Evolutionary conservation across 2,888 invertebrate genomes (phyloP).

Genomic region (Caprella mutica): DNA sequence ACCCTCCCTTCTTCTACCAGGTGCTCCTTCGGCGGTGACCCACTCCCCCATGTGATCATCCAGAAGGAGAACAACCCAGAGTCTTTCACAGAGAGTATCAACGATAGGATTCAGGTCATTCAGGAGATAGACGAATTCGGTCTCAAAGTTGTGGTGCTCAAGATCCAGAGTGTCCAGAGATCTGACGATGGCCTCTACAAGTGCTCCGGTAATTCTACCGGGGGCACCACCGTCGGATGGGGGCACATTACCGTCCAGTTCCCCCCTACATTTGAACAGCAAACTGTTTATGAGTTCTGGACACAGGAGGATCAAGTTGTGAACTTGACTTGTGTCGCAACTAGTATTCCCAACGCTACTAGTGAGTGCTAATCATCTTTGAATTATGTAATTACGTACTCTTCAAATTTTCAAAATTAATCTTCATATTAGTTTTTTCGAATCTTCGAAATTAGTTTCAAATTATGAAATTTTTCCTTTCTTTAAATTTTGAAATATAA

Average conservation of each 20-base stretch:
- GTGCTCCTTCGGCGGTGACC: constrained; percentile 60
- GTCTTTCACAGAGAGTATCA: constrained; percentile 53
- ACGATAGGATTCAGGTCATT: constrained; percentile 54
- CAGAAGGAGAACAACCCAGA: constrained; percentile 57
- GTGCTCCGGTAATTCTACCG: constrained; percentile 69
- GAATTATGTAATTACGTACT: neutral
- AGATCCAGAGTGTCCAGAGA: constrained; percentile 53
- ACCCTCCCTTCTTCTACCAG: no score
- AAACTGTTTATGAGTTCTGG: constrained; percentile 56
- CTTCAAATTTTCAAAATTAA: no score
- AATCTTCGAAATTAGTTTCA: no score
- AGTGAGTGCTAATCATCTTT: constrained; percentile 64
- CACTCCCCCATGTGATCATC: constrained; percentile 66
- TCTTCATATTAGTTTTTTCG: no score
- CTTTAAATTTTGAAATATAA: no score
- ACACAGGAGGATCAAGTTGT: constrained; percentile 70
- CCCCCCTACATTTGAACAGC: constrained; percentile 62
- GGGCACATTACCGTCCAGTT: constrained; percentile 75
- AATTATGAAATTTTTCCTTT: no score
- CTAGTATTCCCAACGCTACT: constrained; percentile 73
- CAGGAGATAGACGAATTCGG: constrained; percentile 39
- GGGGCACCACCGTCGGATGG: constrained; percentile 60
- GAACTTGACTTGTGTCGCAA: constrained; percentile 59
- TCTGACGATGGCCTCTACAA: constrained; percentile 79
- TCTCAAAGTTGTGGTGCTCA: constrained; percentile 41